Evolutionary conservation across 2,113 vertebrate species (phyloP).

Genomic region (Mystacornis crossleyi): DNA sequence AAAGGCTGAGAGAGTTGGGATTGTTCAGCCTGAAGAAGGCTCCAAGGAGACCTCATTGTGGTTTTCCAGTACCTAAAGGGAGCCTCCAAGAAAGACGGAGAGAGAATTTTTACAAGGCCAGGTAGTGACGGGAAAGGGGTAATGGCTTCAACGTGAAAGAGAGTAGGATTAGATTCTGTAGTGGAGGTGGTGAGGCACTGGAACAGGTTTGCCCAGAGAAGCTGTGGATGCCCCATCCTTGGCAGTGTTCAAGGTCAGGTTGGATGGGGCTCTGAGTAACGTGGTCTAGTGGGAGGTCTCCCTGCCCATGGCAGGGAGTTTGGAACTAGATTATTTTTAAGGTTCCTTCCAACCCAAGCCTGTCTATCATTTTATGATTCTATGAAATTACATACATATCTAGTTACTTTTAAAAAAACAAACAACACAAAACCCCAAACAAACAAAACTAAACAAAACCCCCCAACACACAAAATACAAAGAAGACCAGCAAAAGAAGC

Average conservation of each 20-base stretch:
- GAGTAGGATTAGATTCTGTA: neutral
- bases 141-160: neutral
- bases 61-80: neutral
- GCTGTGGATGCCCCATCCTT: neutral
- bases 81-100: neutral
- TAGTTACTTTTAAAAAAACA: neutral
- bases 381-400: neutral
- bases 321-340: neutral
- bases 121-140: neutral
- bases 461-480: neutral
- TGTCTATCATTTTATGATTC: neutral
- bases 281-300: neutral
- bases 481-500: neutral
- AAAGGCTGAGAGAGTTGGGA: neutral
- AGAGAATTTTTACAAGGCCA: neutral
- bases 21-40: neutral
- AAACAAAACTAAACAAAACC: neutral
- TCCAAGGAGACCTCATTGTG: neutral
- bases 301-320: neutral
- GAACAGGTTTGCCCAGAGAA: neutral
- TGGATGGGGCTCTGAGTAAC: neutral
- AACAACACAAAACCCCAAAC: neutral
- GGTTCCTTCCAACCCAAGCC: neutral
- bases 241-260: neutral
- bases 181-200: too few relatives aligned